Evolutionary conservation across 2,113 vertebrate genomes (phyloP).

Genomic region (Trogon surrucura): DNA sequence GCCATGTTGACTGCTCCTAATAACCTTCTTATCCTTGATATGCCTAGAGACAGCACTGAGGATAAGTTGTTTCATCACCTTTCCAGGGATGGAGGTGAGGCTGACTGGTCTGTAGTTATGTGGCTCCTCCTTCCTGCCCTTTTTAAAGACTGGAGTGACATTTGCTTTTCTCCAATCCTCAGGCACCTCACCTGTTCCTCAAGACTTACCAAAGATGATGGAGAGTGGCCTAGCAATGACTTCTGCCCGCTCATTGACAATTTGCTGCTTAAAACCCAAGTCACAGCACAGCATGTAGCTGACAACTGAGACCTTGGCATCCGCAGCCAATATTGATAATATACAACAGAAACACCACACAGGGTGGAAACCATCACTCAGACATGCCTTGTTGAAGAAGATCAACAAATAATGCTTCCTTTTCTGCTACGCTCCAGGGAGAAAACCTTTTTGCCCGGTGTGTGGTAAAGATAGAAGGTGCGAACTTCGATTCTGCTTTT

Average conservation of each 20-base stretch:
- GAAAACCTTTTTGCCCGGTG: not conserved
- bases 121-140: too few relatives aligned
- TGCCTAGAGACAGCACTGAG: too few relatives aligned
- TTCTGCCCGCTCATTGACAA: not conserved
- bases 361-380: conserved; percentile 3
- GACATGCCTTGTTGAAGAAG: not conserved
- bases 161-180: too few relatives aligned
- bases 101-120: too few relatives aligned
- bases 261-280: conserved; percentile 39
- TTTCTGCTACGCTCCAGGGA: not conserved
- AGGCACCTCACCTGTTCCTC: too few relatives aligned
- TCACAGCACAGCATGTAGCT: conserved; percentile 7
- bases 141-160: too few relatives aligned
- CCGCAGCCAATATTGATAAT: conserved; percentile 14
- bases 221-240: too few relatives aligned
- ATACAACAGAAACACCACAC: conserved; percentile 17
- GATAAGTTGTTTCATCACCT: too few relatives aligned
- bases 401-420: conserved; percentile 12
- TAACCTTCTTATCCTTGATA: too few relatives aligned
- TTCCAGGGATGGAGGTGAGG: too few relatives aligned
- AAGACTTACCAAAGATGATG: too few relatives aligned
- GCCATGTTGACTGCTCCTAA: too few relatives aligned
- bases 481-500: not conserved
- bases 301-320: conserved; percentile 19
- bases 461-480: not conserved